Percentiles rank a stretch among this genome's conserved stretches.
Conservation (phyloP, 2,113 vertebrate species). For the Osmerus eperlanus region DNA sequence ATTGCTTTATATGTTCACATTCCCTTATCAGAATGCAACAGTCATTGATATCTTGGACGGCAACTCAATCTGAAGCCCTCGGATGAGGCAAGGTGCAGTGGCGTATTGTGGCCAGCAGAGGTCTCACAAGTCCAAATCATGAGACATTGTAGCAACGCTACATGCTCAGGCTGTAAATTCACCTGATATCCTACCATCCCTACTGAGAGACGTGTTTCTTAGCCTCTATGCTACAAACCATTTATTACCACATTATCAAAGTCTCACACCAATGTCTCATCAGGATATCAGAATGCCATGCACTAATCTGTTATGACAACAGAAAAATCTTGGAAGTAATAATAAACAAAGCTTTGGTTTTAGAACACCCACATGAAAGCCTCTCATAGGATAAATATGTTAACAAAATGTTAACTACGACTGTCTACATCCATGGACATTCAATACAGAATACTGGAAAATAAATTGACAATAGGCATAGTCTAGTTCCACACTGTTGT, state of each 20-base stretch:
- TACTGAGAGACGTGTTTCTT: background rate
- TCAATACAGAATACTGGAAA: no score
- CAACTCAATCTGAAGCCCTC: conserved; percentile 29
- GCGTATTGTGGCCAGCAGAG: conserved; percentile 49
- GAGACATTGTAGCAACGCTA: conserved; percentile 1
- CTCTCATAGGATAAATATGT: no score
- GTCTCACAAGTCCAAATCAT: conserved; percentile 34
- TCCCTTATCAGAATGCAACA: conserved; percentile 30
- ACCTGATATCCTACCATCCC: background rate
- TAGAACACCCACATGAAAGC: no score
- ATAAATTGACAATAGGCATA: no score
- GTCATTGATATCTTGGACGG: conserved; percentile 35
- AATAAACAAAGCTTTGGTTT: background rate
- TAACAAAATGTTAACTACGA: no score
- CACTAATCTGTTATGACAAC: background rate
- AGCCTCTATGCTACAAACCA: background rate
- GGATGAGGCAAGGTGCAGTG: conserved; percentile 12
- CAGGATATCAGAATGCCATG: background rate
- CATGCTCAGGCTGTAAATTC: background rate
- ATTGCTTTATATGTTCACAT: conserved; percentile 57
- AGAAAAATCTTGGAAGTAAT: background rate
- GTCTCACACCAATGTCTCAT: background rate
- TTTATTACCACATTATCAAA: background rate
- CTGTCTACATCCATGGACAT: no score
- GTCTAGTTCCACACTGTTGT: background rate